Conservation (phyloP, 2,888 invertebrate species). For the Girardia tigrina region DNA sequence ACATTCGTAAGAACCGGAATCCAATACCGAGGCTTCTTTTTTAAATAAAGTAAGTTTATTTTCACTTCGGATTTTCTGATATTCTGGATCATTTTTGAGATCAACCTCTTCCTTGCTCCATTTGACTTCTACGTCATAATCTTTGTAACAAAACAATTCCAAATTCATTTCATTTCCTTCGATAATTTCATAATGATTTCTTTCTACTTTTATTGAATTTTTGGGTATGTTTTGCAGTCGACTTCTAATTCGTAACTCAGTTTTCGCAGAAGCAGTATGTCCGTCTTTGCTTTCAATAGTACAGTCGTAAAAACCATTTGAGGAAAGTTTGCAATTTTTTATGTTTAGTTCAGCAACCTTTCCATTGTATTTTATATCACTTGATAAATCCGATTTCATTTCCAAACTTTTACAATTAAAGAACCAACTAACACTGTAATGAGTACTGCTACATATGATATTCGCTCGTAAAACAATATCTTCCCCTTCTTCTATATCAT, state of each 20-base stretch:
- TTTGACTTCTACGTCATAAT: background rate
- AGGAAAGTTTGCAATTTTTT: background rate
- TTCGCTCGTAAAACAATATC: background rate
- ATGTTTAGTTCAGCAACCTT: background rate
- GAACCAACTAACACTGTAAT: slow-evolving; percentile 11
- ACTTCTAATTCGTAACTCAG: too few relatives aligned
- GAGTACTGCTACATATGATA: background rate
- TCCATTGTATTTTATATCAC: slow-evolving; percentile 8
- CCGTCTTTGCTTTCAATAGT: background rate
- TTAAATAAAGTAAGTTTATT: background rate
- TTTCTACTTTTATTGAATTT: too few relatives aligned
- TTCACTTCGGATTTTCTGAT: background rate
- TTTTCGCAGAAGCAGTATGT: background rate
- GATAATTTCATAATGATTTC: background rate
- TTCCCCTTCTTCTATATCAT: background rate
- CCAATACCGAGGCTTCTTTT: background rate
- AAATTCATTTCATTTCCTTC: background rate
- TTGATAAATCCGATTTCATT: background rate
- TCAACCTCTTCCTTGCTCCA: background rate
- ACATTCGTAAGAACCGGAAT: background rate
- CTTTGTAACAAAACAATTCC: background rate
- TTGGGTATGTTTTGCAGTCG: too few relatives aligned
- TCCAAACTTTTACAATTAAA: background rate
- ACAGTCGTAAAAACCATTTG: background rate
- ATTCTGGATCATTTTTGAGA: background rate